Evolutionary conservation across 1,140 invertebrate genomes (phyloP).

Genomic region (Diabrotica virgifera): DNA sequence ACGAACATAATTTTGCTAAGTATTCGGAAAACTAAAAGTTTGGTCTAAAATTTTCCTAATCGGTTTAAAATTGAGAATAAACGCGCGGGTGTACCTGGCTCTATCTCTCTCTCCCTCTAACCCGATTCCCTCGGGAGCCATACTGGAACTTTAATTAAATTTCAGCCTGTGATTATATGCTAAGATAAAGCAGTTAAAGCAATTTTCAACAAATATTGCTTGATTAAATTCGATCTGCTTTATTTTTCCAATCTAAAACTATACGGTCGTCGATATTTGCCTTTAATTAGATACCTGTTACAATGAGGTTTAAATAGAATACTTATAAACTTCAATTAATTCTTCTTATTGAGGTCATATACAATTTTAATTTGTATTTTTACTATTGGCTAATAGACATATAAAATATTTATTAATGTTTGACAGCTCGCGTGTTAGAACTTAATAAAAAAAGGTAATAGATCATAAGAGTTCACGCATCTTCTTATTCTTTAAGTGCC

Average conservation of each 20-base stretch:
- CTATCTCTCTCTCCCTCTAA: constrained; percentile 31
- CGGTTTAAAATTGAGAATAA: constrained; percentile 44
- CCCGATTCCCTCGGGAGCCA: constrained; percentile 21
- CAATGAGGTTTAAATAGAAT: too few relatives aligned
- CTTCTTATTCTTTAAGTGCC: too few relatives aligned
- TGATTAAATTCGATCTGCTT: constrained; percentile 42
- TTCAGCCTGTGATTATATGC: constrained; percentile 44
- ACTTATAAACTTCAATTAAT: too few relatives aligned
- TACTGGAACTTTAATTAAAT: constrained; percentile 44
- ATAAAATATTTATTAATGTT: too few relatives aligned
- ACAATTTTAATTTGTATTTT: too few relatives aligned
- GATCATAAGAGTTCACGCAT: too few relatives aligned
- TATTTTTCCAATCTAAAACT: constrained; percentile 32
- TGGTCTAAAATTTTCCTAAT: constrained; percentile 40
- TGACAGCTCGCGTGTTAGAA: too few relatives aligned
- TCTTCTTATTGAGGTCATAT: too few relatives aligned
- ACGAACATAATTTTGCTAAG: background rate
- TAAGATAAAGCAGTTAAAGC: constrained; percentile 39
- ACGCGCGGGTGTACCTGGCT: constrained; percentile 35
- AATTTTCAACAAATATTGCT: constrained; percentile 43
- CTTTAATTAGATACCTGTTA: too few relatives aligned
- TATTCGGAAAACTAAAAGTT: constrained; percentile 10
- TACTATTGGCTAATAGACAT: too few relatives aligned
- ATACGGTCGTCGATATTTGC: background rate
- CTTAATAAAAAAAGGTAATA: too few relatives aligned